Base-by-base conservation (phyloP, 1,140 invertebrate genomes). In the Drosophila baimaii region DNA sequence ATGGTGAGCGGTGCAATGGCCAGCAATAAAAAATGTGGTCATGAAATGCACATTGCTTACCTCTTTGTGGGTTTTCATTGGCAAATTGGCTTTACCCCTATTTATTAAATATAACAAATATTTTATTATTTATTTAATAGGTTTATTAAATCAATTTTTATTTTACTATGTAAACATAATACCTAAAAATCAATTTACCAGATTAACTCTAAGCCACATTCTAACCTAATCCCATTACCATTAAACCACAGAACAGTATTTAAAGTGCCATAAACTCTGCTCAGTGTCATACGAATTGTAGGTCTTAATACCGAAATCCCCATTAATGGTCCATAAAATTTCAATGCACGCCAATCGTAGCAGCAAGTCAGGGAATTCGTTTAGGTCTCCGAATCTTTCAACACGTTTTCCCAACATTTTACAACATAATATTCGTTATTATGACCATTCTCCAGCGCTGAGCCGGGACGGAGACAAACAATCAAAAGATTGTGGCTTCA, bases 371-470 rank as follows among this genome's bases (percentile, higher is more conserved):
- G 33, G 31, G 44, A 64, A 65, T 79, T 83, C 84, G 76, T 31
- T 70, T 41, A 51, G 58, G 54, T 77, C 74, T 49, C 29, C 54
- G 71, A 64, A 57, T 63, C 77, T 74, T 84, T 89, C 83, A 80
- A 84, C 84, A 88, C 81, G 77, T 85, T 85, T 84, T 81, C 19
- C 62, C 65, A 57, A 61, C 83, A 72, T 79, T 89, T 88, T 80
- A 89, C 84, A 88, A 90, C 80, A 84, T 80, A 74, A 88, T 88
- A 84, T 79, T 77, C 70, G 74, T 77, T 79, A 57, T 77, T 68
- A 65, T 58, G 56, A 71, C 51, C 62, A 66, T 27, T 69, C 39
- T 72, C 25, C 19, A 21, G 27, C 23, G 23, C 31, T 35, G 23
- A 47, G 54, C 69, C 35, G 55, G 59, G 39, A 49, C 68, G 39